phyloP scores from a whole-genome alignment of 1,140 invertebrate species.

The Meteorus sp. region DNA sequence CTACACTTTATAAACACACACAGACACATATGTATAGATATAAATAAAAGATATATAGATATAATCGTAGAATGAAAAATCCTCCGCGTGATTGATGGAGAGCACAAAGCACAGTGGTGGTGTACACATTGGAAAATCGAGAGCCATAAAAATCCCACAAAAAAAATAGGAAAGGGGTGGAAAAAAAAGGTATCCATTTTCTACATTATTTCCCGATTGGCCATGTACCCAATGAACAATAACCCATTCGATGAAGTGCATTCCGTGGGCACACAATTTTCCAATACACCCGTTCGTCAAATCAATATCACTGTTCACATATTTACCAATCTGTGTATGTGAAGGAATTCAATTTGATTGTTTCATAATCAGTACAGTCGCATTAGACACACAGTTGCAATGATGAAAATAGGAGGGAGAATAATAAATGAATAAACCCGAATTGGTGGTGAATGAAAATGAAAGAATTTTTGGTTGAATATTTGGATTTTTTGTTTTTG shows the following conservation, averaged over 20 bases:
- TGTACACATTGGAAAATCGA: conserved; percentile 24
- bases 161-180: conserved; percentile 32
- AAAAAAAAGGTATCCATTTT: conserved; percentile 40
- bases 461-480: too few relatives aligned
- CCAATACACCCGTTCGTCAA: not conserved
- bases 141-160: conserved; percentile 54
- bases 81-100: conserved; percentile 56
- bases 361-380: too few relatives aligned
- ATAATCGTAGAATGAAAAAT: conserved; percentile 41
- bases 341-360: too few relatives aligned
- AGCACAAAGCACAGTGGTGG: conserved; percentile 45
- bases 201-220: conserved; percentile 47
- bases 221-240: conserved; percentile 12
- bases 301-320: too few relatives aligned
- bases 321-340: too few relatives aligned
- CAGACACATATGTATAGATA: not conserved
- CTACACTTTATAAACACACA: not conserved
- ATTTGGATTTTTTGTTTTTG: too few relatives aligned
- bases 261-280: not conserved
- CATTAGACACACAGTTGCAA: too few relatives aligned
- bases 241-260: conserved; percentile 22
- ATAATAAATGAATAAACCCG: too few relatives aligned
- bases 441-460: too few relatives aligned
- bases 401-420: too few relatives aligned
- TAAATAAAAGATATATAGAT: not conserved